phyloP scores from a whole-genome alignment of 2,888 invertebrate genomes.

The Lithophane socia region DNA sequence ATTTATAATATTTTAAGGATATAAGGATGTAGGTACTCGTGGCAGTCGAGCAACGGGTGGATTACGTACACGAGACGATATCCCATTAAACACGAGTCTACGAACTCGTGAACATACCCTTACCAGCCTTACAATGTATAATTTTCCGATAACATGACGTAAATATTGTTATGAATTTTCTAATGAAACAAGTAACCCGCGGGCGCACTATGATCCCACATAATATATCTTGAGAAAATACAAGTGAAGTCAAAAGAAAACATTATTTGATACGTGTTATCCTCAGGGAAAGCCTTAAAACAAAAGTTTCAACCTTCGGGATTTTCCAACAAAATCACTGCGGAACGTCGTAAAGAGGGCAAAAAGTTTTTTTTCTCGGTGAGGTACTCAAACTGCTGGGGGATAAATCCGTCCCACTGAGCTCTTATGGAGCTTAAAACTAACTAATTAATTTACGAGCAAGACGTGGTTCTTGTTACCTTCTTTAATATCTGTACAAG shows the following conservation, averaged over 20 bases:
- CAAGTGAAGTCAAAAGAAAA: conserved; percentile 28
- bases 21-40: not conserved
- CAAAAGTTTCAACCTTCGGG: conserved; percentile 32
- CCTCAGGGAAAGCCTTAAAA: conserved; percentile 27
- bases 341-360: conserved; percentile 5
- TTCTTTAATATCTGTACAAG: not conserved
- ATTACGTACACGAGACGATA: conserved; percentile 12
- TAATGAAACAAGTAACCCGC: conserved; percentile 31
- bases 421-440: conserved; percentile 17
- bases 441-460: conserved; percentile 44
- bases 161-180: conserved; percentile 25
- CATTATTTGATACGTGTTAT: conserved; percentile 27
- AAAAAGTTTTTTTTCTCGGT: conserved; percentile 13
- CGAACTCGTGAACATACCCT: not conserved
- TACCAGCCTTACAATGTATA: not conserved
- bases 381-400: conserved; percentile 1
- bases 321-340: conserved; percentile 28
- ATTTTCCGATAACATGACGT: not conserved
- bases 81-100: not conserved
- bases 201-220: conserved; percentile 19
- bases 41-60: not conserved
- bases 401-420: not conserved
- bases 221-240: conserved; percentile 6
- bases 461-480: conserved; percentile 7
- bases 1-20: too few relatives aligned